phyloP scores from a whole-genome alignment of 2,113 vertebrate genomes.

The Riparia riparia region DNA sequence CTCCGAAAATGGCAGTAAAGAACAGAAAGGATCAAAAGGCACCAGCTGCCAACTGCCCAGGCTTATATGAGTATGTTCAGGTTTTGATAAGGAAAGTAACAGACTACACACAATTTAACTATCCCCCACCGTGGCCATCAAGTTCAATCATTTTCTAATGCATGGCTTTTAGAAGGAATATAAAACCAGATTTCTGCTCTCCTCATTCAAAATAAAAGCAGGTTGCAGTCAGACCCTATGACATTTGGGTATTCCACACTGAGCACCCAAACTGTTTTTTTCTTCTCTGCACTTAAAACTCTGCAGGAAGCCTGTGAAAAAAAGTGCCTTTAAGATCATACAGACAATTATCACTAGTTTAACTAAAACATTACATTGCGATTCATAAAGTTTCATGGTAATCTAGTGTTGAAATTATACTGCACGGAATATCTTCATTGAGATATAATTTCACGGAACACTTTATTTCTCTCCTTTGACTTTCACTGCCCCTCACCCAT shows the following conservation, averaged over 20 bases:
- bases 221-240: not conserved
- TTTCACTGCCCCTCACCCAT: not conserved
- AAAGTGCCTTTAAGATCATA: not conserved
- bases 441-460: not conserved
- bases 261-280: not conserved
- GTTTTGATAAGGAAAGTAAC: not conserved
- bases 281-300: not conserved
- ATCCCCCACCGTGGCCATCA: not conserved
- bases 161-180: not conserved
- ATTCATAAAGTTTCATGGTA: not conserved
- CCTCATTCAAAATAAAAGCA: not conserved
- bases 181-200: not conserved
- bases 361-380: not conserved
- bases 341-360: not conserved
- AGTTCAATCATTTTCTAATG: not conserved
- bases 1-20: not conserved
- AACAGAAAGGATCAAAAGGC: not conserved
- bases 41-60: not conserved
- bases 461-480: not conserved
- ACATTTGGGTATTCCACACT: not conserved
- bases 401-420: constrained; percentile 1
- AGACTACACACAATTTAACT: not conserved
- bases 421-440: not conserved
- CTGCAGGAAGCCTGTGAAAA: not conserved
- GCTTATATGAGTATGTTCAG: not conserved